Evolutionary conservation across 2,797 vertebrate species (phyloP), one percentile per base, ranked within the genome.

Genomic region (Meriones psammophilus): DNA sequence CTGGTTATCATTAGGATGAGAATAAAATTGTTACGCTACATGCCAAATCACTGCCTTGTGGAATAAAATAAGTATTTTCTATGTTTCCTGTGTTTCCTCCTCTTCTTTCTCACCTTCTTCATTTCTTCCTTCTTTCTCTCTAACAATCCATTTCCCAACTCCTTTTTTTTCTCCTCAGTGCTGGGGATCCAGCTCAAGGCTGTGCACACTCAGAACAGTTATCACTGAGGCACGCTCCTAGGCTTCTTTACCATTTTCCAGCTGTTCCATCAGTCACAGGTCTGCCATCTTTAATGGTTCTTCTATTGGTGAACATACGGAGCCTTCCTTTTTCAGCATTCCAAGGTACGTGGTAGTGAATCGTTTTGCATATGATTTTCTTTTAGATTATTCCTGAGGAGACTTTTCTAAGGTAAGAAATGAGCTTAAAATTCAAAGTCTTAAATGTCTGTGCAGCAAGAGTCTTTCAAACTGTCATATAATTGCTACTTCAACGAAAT

Each of bases 371-470:
- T 77, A 9, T 5, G 77, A 33, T 28, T 89, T 95, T 93, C 28
- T 84, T 96, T 93, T 77, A 73, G 18, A 33, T 46, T 62, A 74
- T 94, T 91, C n/a, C 76, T 92, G 89, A 60, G 84, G 60, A 68
- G 89, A 60, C 60, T 89, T 85, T 91, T 94, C 76, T 93, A 60
- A 92, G 89, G 56, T 66, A 94, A 39, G 33, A 91, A 92, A 77
- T 42, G 26, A 14, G 8, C 58, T 96, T 94, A 83, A 94, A 92
- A 50, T 17, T 89, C 15, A 92, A 74, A 80, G 4, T 69, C 18
- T 79, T 88, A 74, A 79, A 96, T 64, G 74, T 36, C 12, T 30
- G 24, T 24, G 15, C n/a, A 42, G 3, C 64, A 42, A 30, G 76
- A 73, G 12, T 91, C 33, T 89, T 95, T 68, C 76, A 92, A n/a